Evolutionary conservation across 2,888 invertebrate genomes (phyloP), one percentile per base, ranked within the genome.

Genomic region (Pherbina coryleti): DNA sequence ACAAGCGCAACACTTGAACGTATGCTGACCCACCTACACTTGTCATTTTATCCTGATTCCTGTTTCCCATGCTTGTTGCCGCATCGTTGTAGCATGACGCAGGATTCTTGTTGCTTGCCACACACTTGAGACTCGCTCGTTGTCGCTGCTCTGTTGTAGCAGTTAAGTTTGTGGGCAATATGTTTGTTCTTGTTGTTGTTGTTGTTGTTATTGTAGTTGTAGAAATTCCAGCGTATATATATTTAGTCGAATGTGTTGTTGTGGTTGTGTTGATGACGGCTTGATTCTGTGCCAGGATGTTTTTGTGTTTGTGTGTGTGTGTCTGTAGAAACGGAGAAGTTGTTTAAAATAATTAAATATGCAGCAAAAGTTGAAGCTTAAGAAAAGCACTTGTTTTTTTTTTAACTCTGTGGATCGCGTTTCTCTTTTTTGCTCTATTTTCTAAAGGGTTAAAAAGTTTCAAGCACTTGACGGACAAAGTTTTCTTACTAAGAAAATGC

Each of bases 1-100:
- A 25, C 60, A 25, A 60, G 60, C 60, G 60, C 60, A 60, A 60
- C 44, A 44, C 76, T 76, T 76, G 60, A 70, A 19, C 62, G 76
- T 70, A 62, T 76, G 70, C 70, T 76, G 76, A 76, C 76, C 70
- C 70, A 76, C 70, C 70, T 70, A 60, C 70, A 60, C 70, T 70
- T 62, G 62, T 76, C 60, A 70, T 53, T 67, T 37, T 37, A 77
- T 71, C 71, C 64, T 70, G 19, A 67, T 67, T 19, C 66, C 53
- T 70, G 19, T 53, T n/a, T 19, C n/a, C 34, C 2, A 22, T 55
- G 14, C 34, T 19, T 37, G 44, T 44, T 49, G 11, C n/a, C 28
- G 25, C 14, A 14, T 60, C 28, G 1, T 60, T 28, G 28, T 11
- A 66, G 17, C 66, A 37, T 11, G 67, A 67, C n/a, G 19, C 28